Evolutionary conservation across 2,888 invertebrate species (phyloP), one percentile per base, ranked within the genome.

Genomic region (Polydesmus complanatus): DNA sequence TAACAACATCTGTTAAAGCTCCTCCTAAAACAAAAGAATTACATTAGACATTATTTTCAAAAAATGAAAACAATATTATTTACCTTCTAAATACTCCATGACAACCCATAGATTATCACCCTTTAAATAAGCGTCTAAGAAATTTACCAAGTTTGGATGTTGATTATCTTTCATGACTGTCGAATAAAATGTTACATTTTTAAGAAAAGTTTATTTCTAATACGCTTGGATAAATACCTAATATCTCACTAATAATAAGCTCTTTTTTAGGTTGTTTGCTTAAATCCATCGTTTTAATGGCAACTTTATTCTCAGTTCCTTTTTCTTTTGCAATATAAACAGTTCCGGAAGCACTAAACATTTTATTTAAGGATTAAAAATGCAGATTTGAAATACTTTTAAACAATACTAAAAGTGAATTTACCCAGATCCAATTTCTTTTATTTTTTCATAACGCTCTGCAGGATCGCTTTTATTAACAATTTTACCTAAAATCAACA

Each of bases 271-370:
- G 88, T 74, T 98, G 97, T 73, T 91, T 91, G 48, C 86, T 83
- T 72, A 97, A 81, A 73, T 96, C 92, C 74, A 97, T 97, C 69
- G 92, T 90, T 76, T 97, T 97, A 66, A 97, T 88, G 27, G 97
- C 97, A 5, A 97, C 95, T 71, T 83, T 82, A 27, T 84, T 79
- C 60, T 81, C 79, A 56, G 81, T 82, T 66, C 80, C 80, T 64
- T 81, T 79, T 73, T 91, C 88, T n/a, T 81, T 82, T 0, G 94
- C 93, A 66, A 88, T 88, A 72, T 88, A 91, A 25, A 95, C 95
- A 65, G 86, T 87, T 57, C 94, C 95, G 37, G 92, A 92, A 53
- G 93, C 94, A 18, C 79, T 79, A 51, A 51, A 51, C 3, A 51
- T 8, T 21, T 21, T 8, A 51, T 11, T 47, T 47, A 47, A 68